A percentile compares a stretch with the other conserved stretches of the same genome.
Conservation (phyloP, 1,140 invertebrate genomes). For the Drosophila busckii region DNA sequence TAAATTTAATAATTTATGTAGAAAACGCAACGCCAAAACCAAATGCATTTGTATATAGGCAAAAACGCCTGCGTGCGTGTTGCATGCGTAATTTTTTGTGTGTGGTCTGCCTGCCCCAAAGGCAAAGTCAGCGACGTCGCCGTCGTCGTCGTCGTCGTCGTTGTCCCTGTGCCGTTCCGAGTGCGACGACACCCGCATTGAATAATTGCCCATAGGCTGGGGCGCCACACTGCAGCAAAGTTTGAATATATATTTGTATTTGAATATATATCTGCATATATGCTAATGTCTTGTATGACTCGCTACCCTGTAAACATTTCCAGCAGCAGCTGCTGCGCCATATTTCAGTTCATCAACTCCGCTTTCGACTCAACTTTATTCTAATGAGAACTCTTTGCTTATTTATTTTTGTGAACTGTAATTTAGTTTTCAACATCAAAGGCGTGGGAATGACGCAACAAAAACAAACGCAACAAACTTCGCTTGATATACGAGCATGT, state of each 20-base stretch:
- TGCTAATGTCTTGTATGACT: conserved; percentile 52
- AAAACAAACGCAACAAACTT: conserved; percentile 25
- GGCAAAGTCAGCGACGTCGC: conserved; percentile 19
- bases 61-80: conserved; percentile 61
- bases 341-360: too few relatives aligned
- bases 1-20: conserved; percentile 47
- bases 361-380: too few relatives aligned
- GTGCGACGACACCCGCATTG: conserved; percentile 67
- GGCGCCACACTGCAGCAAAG: conserved; percentile 54
- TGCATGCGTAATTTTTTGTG: conserved; percentile 63
- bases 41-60: conserved; percentile 41
- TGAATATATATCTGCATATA: conserved; percentile 47
- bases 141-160: background rate
- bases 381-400: conserved; percentile 10
- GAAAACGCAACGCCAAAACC: conserved; percentile 60
- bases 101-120: conserved; percentile 51
- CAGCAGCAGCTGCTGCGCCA: too few relatives aligned
- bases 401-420: conserved; percentile 37
- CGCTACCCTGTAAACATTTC: conserved; percentile 9
- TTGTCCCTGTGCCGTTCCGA: conserved; percentile 18
- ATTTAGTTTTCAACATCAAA: conserved; percentile 75
- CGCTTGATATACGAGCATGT: conserved; percentile 49
- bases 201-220: conserved; percentile 74
- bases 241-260: conserved; percentile 32
- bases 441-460: conserved; percentile 56